Percentiles rank a stretch among this genome's conserved stretches.
These are phyloP conservation scores for Microplitis mediator DNA, from an alignment of 1,140 invertebrate species.

Conservation along the genomic window DNA sequence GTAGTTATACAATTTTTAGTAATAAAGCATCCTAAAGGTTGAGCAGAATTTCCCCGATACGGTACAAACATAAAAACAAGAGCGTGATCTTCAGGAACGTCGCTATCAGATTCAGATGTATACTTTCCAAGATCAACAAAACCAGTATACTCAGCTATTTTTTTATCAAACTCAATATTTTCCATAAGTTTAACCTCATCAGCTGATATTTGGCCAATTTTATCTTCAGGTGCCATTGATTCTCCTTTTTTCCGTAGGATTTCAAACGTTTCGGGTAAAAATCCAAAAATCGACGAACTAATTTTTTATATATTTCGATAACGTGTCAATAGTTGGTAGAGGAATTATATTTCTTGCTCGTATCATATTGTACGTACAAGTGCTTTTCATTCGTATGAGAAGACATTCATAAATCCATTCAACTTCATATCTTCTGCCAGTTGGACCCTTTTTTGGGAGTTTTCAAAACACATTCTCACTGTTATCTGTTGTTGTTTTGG, in stretches of 20 bases:
- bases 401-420: no score
- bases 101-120: conserved; percentile 18
- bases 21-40: conserved; percentile 25
- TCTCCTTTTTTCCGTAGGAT: neutral
- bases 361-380: neutral
- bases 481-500: no score
- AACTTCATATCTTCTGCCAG: no score
- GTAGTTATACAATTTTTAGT: conserved; percentile 24
- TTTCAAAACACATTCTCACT: no score
- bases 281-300: neutral
- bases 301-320: neutral
- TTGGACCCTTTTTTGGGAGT: no score
- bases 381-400: no score
- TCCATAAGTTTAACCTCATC: neutral
- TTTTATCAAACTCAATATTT: neutral
- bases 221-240: neutral
- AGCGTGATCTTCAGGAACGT: conserved; percentile 26
- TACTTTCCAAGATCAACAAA: conserved; percentile 31
- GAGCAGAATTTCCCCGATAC: conserved; percentile 30
- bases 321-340: neutral
- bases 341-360: neutral
- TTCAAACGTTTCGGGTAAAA: neutral
- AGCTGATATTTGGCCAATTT: neutral
- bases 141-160: conserved; percentile 21
- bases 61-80: conserved; percentile 33